Evolutionary conservation across 2,888 invertebrate genomes (phyloP).

Genomic region (Patella pellucida): DNA sequence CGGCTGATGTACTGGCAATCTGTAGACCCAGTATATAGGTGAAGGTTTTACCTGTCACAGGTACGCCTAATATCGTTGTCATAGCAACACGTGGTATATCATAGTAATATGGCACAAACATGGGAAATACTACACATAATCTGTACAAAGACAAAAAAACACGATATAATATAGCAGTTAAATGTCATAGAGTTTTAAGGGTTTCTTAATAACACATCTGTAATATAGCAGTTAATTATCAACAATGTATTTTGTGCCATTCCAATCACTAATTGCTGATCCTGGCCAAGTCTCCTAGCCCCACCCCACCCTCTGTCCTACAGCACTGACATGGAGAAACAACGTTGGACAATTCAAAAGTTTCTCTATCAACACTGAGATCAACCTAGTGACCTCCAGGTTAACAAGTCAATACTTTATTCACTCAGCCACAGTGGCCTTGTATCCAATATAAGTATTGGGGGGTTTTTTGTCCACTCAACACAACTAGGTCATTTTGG

Average conservation of each 20-base stretch:
- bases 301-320: no score
- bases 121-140: slow-evolving; percentile 71
- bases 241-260: no score
- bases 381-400: background rate
- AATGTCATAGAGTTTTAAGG: no score
- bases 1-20: slow-evolving; percentile 64
- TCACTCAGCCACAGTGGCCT: background rate
- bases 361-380: background rate
- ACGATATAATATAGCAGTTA: no score
- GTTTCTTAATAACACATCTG: no score
- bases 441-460: background rate
- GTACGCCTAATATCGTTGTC: slow-evolving; percentile 72
- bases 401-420: background rate
- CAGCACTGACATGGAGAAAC: no score
- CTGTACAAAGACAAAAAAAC: slow-evolving; percentile 34
- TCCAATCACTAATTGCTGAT: no score
- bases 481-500: background rate
- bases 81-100: slow-evolving; percentile 74
- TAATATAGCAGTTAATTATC: no score
- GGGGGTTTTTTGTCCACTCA: background rate
- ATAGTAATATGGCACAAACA: slow-evolving; percentile 74
- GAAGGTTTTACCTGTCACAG: slow-evolving; percentile 75
- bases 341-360: no score
- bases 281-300: no score
- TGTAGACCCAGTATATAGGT: slow-evolving; percentile 74